Percentiles rank a stretch among this genome's conserved stretches.
Conservation (phyloP, 1,140 invertebrate genomes). For the Drosophila biarmipes region DNA sequence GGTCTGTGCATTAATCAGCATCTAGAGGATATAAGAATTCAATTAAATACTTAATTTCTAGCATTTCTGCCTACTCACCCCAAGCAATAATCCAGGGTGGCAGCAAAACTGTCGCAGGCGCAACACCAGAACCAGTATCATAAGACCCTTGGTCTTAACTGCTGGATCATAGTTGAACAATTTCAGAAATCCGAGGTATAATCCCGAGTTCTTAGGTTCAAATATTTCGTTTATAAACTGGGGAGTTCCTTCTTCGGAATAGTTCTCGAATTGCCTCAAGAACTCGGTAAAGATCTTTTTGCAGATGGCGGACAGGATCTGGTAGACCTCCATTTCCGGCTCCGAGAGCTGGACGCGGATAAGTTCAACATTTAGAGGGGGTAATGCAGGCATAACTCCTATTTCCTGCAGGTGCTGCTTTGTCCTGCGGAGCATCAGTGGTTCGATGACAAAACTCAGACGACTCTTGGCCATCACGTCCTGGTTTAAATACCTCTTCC, state of each 20-base stretch:
- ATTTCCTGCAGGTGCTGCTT: conserved; percentile 39
- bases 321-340: conserved; percentile 44
- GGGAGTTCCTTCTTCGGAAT: conserved; percentile 22
- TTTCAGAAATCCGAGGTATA: conserved; percentile 40
- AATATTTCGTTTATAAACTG: conserved; percentile 22
- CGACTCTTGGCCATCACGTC: conserved; percentile 29
- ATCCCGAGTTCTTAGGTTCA: conserved; percentile 18
- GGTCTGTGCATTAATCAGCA: conserved; percentile 16
- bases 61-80: conserved; percentile 15
- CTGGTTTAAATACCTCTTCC: conserved; percentile 31
- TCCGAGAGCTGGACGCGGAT: conserved; percentile 33
- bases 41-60: not conserved
- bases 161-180: conserved; percentile 45
- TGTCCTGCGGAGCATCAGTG: conserved; percentile 50
- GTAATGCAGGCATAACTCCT: conserved; percentile 48
- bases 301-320: conserved; percentile 52
- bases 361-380: conserved; percentile 9
- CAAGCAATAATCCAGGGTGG: conserved; percentile 51
- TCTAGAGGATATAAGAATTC: not conserved
- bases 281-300: conserved; percentile 41
- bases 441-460: conserved; percentile 37
- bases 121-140: conserved; percentile 50
- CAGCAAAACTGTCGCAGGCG: conserved; percentile 66
- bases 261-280: conserved; percentile 43
- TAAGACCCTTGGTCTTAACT: conserved; percentile 32